Conservation (phyloP, 1,140 invertebrate species). For the Vanessa atalanta region DNA sequence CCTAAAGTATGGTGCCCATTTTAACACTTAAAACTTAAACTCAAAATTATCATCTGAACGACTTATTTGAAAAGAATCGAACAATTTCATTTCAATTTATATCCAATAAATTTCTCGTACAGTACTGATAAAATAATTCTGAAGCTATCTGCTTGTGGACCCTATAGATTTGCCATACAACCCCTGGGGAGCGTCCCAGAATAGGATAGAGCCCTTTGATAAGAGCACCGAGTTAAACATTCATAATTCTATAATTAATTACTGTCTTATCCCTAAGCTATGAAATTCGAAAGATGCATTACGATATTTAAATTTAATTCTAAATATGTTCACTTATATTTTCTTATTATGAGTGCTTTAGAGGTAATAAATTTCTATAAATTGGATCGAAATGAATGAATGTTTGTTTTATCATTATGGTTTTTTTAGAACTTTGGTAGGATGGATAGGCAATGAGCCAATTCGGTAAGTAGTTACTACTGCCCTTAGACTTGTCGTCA, state of each 20-base stretch:
- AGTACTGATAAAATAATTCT: slow-evolving; percentile 19
- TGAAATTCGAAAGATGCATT: neutral
- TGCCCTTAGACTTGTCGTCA: no score
- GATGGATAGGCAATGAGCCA: no score
- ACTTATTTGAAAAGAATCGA: neutral
- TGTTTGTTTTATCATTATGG: no score
- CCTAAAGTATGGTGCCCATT: no score
- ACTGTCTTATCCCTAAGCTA: neutral
- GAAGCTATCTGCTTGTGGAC: slow-evolving; percentile 22
- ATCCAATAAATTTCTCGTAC: slow-evolving; percentile 5
- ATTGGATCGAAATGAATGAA: no score
- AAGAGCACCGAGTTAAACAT: slow-evolving; percentile 22
- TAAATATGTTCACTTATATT: no score
- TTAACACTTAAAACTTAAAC: no score
- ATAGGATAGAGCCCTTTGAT: slow-evolving; percentile 19
- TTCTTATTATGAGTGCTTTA: no score
- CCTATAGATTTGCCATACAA: slow-evolving; percentile 25
- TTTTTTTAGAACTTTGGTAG: no score
- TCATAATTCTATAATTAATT: slow-evolving; percentile 22
- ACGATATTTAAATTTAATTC: no score
- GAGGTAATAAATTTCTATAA: no score
- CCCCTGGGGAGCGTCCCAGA: slow-evolving; percentile 27
- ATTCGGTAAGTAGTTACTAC: no score
- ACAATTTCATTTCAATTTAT: slow-evolving; percentile 26
- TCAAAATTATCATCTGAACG: neutral